phyloP scores from a whole-genome alignment of 2,888 invertebrate genomes.

The Troilus luridus region DNA sequence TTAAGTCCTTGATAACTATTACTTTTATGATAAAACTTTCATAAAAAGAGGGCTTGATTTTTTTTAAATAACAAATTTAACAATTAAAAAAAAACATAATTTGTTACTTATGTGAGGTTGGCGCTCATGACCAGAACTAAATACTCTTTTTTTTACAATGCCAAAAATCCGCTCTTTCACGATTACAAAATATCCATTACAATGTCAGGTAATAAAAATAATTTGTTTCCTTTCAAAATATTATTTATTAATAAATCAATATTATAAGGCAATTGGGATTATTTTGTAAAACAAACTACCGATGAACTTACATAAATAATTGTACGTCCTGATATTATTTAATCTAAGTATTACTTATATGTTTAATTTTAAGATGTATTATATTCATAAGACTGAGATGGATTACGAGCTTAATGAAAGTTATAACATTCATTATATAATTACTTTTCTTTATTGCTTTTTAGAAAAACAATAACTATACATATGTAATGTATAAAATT shows the following conservation, averaged over 20 bases:
- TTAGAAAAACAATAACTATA: not conserved
- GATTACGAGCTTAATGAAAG: slow-evolving; percentile 4
- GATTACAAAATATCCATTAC: no score
- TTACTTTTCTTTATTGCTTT: not conserved
- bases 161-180: no score
- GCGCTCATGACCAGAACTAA: no score
- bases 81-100: no score
- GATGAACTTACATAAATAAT: not conserved
- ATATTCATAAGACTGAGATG: slow-evolving; percentile 6
- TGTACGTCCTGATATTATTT: not conserved
- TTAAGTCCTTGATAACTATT: no score
- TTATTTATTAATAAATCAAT: not conserved
- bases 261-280: not conserved
- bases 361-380: not conserved
- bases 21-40: no score
- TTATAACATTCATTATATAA: not conserved
- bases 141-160: no score
- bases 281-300: not conserved
- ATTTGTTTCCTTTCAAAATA: not conserved
- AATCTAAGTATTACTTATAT: not conserved
- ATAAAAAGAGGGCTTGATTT: no score
- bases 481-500: not conserved
- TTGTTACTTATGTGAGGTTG: no score
- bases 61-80: no score
- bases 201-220: not conserved